Percentiles rank a stretch among this genome's conserved stretches.
Conservation (phyloP, 2,888 invertebrate species). For the Anoplius nigerrimus region DNA sequence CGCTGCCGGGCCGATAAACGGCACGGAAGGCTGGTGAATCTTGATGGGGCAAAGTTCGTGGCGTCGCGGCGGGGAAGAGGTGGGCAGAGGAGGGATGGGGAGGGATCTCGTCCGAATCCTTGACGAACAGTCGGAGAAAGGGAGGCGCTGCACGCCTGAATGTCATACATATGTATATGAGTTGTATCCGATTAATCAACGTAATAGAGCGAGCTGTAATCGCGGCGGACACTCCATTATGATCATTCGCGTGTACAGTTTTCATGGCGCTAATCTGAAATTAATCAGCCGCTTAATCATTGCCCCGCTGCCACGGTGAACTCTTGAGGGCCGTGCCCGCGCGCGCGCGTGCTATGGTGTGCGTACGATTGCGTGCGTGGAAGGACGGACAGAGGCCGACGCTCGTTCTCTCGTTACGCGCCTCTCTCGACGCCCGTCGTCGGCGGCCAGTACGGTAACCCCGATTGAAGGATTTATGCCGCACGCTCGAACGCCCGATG, state of each 20-base stretch:
- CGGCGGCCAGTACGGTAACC: conserved; percentile 19
- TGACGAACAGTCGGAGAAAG: background rate
- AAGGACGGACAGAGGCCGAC: background rate
- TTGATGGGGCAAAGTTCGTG: background rate
- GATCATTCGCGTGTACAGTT: conserved; percentile 62
- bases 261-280: conserved; percentile 63
- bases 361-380: background rate
- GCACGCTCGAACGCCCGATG: conserved; percentile 45
- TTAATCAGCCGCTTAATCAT: conserved; percentile 69
- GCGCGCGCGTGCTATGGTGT: too few species aligned
- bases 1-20: background rate
- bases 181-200: conserved; percentile 67
- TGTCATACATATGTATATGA: conserved; percentile 65
- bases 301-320: conserved; percentile 31
- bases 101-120: background rate
- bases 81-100: background rate
- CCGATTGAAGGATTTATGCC: conserved; percentile 50
- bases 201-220: conserved; percentile 65
- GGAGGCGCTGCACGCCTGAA: conserved; percentile 30
- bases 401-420: background rate
- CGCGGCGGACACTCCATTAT: conserved; percentile 65
- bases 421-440: conserved; percentile 12
- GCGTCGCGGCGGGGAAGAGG: background rate
- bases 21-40: background rate
- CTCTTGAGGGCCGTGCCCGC: background rate